phyloP scores from a whole-genome alignment of 1,140 invertebrate species.

The Saccostrea glomerata region DNA sequence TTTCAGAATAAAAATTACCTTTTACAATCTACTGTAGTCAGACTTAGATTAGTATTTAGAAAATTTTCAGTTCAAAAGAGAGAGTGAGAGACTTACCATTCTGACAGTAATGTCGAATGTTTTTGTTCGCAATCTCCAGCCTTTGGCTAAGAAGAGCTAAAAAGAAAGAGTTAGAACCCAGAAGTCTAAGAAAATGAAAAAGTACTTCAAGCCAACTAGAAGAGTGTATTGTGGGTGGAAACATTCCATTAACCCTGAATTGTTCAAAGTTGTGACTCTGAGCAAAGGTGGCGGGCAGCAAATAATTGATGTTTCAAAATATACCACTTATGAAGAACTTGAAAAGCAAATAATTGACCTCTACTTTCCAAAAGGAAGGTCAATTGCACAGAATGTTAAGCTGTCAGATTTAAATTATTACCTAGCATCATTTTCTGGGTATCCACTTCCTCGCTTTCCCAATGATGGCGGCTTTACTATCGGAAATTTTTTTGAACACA shows the following conservation, averaged over 20 bases:
- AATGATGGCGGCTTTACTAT: background rate
- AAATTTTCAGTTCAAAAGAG: no score
- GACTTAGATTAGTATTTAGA: no score
- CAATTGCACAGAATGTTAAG: background rate
- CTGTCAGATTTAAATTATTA: background rate
- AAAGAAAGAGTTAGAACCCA: background rate
- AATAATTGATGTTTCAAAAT: background rate
- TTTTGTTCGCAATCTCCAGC: background rate
- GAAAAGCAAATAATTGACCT: background rate
- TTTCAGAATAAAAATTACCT: background rate
- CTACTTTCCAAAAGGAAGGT: slow-evolving; percentile 1
- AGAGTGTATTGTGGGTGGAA: slow-evolving; percentile 7
- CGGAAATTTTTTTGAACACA: background rate
- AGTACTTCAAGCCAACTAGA: background rate
- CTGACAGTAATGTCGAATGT: slow-evolving; percentile 16
- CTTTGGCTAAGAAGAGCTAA: no score
- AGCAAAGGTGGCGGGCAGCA: background rate
- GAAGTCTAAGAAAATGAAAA: slow-evolving; percentile 1
- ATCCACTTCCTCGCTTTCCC: background rate
- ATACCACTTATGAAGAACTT: background rate
- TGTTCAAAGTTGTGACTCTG: background rate
- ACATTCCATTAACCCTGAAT: background rate
- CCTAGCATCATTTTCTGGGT: background rate
- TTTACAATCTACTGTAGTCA: no score
- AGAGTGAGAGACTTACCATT: background rate